Evolutionary conservation across 2,797 vertebrate genomes (phyloP).

Genomic region (Micropoecilia bifurca): DNA sequence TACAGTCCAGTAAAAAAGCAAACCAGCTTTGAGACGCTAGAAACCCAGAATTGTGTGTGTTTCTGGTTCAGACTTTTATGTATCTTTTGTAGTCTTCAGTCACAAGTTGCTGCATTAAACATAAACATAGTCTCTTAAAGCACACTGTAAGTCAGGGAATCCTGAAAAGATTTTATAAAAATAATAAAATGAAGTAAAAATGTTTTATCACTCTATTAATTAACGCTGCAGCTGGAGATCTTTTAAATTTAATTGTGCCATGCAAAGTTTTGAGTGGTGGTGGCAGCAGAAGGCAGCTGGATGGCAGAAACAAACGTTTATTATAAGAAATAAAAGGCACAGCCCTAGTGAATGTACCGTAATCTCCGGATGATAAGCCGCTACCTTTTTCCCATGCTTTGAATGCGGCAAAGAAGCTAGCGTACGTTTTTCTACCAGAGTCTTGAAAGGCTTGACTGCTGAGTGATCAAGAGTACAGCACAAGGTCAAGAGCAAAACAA

Average conservation of each 20-base stretch:
- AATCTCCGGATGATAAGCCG: too few species aligned
- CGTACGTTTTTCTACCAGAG: too few species aligned
- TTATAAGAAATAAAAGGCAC: not conserved
- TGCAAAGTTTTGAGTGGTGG: slow-evolving; percentile 2
- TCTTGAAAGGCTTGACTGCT: too few species aligned
- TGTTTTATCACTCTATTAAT: not conserved
- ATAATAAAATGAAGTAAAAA: not conserved
- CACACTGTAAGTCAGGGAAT: not conserved
- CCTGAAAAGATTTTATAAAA: not conserved
- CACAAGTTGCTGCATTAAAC: slow-evolving; percentile 14
- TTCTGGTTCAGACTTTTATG: not conserved
- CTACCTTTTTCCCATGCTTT: too few species aligned
- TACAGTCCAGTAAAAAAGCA: not conserved
- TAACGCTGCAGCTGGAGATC: not conserved
- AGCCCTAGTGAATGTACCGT: not conserved
- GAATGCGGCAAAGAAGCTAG: too few species aligned
- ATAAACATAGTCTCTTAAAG: not conserved
- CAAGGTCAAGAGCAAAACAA: too few species aligned
- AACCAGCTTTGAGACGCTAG: not conserved
- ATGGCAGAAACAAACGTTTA: slow-evolving; percentile 5
- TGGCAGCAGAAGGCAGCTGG: not conserved
- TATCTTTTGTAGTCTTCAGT: not conserved
- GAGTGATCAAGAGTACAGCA: too few species aligned
- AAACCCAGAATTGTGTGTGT: not conserved
- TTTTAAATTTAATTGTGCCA: slow-evolving; percentile 1